Conservation (phyloP, 1,140 invertebrate genomes). For the Drosophila sechellia region DNA sequence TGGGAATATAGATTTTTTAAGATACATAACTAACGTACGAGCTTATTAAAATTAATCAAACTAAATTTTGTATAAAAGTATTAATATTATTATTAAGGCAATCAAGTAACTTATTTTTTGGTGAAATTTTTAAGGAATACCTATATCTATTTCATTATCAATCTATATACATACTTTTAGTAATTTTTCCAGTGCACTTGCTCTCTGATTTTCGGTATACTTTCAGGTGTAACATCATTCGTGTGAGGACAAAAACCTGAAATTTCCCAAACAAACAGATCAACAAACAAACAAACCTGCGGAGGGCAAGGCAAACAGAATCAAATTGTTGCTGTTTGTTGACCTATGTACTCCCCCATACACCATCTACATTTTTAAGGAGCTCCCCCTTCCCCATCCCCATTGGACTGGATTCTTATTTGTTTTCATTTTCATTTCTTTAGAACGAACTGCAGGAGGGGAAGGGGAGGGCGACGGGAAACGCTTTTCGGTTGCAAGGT, state of each 20-base stretch:
- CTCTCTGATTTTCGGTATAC: neutral
- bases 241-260: neutral
- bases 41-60: too few species aligned
- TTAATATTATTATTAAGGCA: too few species aligned
- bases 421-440: slow-evolving; percentile 66
- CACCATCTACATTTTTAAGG: slow-evolving; percentile 2
- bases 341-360: slow-evolving; percentile 22
- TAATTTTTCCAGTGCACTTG: neutral
- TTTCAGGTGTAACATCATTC: slow-evolving; percentile 12
- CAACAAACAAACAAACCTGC: slow-evolving; percentile 52
- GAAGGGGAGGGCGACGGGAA: neutral
- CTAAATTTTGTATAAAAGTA: too few species aligned
- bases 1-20: too few species aligned
- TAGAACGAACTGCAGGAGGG: slow-evolving; percentile 13
- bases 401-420: slow-evolving; percentile 50
- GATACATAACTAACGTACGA: too few species aligned
- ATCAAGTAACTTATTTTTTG: too few species aligned
- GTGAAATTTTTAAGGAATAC: too few species aligned
- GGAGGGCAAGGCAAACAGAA: slow-evolving; percentile 70
- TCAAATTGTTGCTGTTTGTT: slow-evolving; percentile 69
- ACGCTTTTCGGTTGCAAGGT: slow-evolving; percentile 59
- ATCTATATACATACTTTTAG: neutral
- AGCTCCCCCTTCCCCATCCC: slow-evolving; percentile 11
- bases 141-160: too few species aligned
- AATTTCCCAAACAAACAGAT: slow-evolving; percentile 52